Conservation (phyloP, 1,140 invertebrate genomes). For the Pseudobourletiella spinata region DNA sequence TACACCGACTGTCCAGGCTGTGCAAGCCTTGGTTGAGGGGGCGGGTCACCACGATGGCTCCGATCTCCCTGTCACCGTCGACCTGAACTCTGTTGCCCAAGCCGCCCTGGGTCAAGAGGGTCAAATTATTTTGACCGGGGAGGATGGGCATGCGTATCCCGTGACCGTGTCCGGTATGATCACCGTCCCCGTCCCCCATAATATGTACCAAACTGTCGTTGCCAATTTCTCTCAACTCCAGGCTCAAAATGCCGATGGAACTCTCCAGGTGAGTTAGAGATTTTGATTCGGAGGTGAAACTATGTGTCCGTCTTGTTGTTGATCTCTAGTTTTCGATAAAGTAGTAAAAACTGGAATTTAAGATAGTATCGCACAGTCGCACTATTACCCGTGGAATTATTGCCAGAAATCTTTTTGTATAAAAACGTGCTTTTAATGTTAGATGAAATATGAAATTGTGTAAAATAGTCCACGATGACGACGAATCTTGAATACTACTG, state of each 20-base stretch:
- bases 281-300: no score
- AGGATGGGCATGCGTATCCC: slow-evolving; percentile 48
- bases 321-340: no score
- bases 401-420: no score
- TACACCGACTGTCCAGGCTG: slow-evolving; percentile 49
- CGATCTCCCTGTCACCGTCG: slow-evolving; percentile 57
- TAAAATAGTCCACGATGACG: no score
- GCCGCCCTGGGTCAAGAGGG: slow-evolving; percentile 76
- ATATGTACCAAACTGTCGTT: slow-evolving; percentile 94
- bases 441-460: no score
- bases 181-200: slow-evolving; percentile 84
- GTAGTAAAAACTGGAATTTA: no score
- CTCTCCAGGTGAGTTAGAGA: slow-evolving; percentile 58
- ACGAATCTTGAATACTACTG: no score
- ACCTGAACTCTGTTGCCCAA: slow-evolving; percentile 78
- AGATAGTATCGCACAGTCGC: no score
- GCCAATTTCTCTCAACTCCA: slow-evolving; percentile 77
- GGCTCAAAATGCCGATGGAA: slow-evolving; percentile 57
- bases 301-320: no score
- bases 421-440: no score
- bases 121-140: slow-evolving; percentile 70
- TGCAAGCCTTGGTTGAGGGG: slow-evolving; percentile 66
- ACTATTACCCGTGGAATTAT: no score
- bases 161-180: slow-evolving; percentile 88
- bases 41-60: slow-evolving; percentile 39